Conservation (phyloP, 1,140 invertebrate genomes). For the Drosophila sp. region DNA sequence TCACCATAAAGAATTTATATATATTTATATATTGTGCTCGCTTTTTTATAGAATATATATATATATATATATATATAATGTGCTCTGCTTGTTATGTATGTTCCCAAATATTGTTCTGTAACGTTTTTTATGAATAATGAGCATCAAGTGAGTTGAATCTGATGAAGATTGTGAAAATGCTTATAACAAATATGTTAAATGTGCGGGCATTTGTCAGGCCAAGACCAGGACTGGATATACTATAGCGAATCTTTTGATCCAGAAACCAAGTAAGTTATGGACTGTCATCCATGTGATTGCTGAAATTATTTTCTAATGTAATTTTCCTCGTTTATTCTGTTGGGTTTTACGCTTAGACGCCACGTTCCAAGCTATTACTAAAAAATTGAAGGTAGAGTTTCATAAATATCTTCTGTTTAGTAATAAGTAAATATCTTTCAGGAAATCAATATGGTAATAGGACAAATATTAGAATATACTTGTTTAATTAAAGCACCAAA, state of each 20-base stretch:
- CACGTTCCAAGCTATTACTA: too few relatives aligned
- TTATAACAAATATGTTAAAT: slow-evolving; percentile 71
- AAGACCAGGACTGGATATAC: background rate
- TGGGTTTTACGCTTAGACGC: too few relatives aligned
- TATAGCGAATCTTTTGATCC: background rate
- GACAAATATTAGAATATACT: too few relatives aligned
- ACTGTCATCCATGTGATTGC: background rate
- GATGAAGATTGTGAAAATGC: slow-evolving; percentile 55
- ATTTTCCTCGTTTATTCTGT: too few relatives aligned
- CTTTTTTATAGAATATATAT: too few relatives aligned
- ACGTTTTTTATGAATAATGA: slow-evolving; percentile 68
- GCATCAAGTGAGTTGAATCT: slow-evolving; percentile 29
- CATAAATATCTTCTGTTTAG: too few relatives aligned
- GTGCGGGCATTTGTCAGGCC: slow-evolving; percentile 62
- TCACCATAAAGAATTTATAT: slow-evolving; percentile 23
- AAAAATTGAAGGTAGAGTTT: too few relatives aligned
- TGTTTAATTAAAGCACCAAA: too few relatives aligned
- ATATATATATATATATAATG: slow-evolving; percentile 10
- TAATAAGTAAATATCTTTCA: too few relatives aligned
- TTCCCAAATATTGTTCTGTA: slow-evolving; percentile 41
- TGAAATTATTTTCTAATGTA: too few relatives aligned
- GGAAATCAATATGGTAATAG: too few relatives aligned
- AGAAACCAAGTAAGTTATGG: background rate
- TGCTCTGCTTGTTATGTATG: slow-evolving; percentile 6
- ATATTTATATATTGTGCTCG: slow-evolving; percentile 2